Evolutionary conservation across 1,140 invertebrate genomes (phyloP).

Genomic region (Triops cancriformis): DNA sequence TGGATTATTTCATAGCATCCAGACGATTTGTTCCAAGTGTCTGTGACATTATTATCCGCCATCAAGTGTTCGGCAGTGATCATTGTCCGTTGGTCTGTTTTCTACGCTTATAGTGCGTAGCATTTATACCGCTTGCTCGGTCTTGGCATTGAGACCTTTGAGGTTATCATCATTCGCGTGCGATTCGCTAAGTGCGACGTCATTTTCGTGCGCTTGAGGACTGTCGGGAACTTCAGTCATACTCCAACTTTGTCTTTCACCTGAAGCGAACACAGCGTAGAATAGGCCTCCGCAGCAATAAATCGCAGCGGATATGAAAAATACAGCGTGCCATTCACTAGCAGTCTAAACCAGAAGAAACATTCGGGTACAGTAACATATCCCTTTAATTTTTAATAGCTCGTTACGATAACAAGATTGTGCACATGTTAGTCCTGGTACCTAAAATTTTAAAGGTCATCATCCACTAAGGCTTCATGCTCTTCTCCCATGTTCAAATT

Average conservation of each 20-base stretch:
- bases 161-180: not conserved
- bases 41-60: slow-evolving; percentile 69
- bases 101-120: slow-evolving; percentile 27
- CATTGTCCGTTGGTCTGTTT: slow-evolving; percentile 76
- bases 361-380: too few relatives aligned
- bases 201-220: not conserved
- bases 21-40: slow-evolving; percentile 62
- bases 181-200: not conserved
- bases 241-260: slow-evolving; percentile 64
- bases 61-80: slow-evolving; percentile 68
- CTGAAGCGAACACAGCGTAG: slow-evolving; percentile 70
- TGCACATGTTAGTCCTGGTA: not conserved
- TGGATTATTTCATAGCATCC: slow-evolving; percentile 91
- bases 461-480: not conserved
- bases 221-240: not conserved
- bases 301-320: slow-evolving; percentile 67
- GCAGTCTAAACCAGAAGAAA: slow-evolving; percentile 49
- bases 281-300: slow-evolving; percentile 67
- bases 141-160: not conserved
- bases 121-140: not conserved
- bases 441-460: slow-evolving; percentile 15
- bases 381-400: too few relatives aligned
- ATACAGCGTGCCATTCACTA: slow-evolving; percentile 70
- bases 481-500: not conserved
- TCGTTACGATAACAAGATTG: not conserved